Evolutionary conservation across 2,888 invertebrate genomes (phyloP).

Genomic region (Rotaria magnacalcarata): DNA sequence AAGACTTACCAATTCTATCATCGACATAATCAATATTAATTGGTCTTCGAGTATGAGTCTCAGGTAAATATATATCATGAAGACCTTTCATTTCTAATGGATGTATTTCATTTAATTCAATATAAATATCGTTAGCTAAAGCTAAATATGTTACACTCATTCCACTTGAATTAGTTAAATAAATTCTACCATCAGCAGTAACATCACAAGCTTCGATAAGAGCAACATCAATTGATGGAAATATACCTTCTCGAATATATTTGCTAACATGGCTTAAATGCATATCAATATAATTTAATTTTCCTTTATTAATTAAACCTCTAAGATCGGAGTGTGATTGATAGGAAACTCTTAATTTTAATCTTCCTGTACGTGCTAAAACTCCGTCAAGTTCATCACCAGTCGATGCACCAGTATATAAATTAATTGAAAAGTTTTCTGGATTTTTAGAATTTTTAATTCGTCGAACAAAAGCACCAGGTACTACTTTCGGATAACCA

Average conservation of each 20-base stretch:
- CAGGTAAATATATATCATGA: slow-evolving; percentile 25
- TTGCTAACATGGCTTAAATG: slow-evolving; percentile 12
- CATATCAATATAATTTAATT: slow-evolving; percentile 29
- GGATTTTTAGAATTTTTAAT: slow-evolving; percentile 1
- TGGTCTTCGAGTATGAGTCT: neutral
- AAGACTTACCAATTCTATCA: slow-evolving; percentile 18
- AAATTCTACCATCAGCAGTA: slow-evolving; percentile 23
- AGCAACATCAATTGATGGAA: slow-evolving; percentile 26
- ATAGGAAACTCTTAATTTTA: slow-evolving; percentile 31
- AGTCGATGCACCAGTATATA: slow-evolving; percentile 26
- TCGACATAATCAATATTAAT: slow-evolving; percentile 22
- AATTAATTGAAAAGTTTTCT: slow-evolving; percentile 1
- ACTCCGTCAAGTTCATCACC: slow-evolving; percentile 37
- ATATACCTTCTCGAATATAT: slow-evolving; percentile 1
- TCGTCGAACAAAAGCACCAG: neutral
- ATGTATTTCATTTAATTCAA: slow-evolving; percentile 33
- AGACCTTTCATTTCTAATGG: slow-evolving; percentile 27
- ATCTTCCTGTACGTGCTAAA: slow-evolving; percentile 6
- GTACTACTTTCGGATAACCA: slow-evolving; percentile 27
- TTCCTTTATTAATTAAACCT: slow-evolving; percentile 12
- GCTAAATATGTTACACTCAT: slow-evolving; percentile 1
- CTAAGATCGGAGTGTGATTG: slow-evolving; percentile 30
- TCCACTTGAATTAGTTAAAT: slow-evolving; percentile 34
- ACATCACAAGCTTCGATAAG: slow-evolving; percentile 35
- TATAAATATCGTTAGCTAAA: slow-evolving; percentile 32